These are phyloP conservation scores for Helogale parvula DNA, from an alignment of 2,113 vertebrate species.

Conservation along the genomic window DNA sequence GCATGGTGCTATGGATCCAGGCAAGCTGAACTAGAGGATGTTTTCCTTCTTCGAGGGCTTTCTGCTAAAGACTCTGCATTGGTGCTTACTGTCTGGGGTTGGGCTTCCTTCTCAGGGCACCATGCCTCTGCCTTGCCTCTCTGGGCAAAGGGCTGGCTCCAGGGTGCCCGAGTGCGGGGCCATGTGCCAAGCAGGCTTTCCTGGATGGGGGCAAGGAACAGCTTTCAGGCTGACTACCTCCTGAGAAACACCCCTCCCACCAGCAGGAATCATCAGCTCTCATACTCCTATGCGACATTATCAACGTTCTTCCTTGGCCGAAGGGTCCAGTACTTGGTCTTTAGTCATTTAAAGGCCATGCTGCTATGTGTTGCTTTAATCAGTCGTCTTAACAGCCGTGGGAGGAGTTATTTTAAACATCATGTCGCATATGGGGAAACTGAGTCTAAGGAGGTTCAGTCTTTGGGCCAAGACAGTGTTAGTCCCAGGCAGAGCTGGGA, in stretches of 20 bases:
- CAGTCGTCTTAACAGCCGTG: background rate
- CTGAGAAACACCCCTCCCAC: background rate
- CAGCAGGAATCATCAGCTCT: background rate
- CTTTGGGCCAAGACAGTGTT: background rate
- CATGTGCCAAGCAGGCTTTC: too few species aligned
- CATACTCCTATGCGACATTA: background rate
- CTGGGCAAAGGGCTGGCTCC: background rate
- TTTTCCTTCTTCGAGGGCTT: background rate
- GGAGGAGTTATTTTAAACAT: background rate
- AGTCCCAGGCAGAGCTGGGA: background rate
- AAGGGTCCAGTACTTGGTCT: background rate
- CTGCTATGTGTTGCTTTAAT: background rate
- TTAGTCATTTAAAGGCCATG: background rate
- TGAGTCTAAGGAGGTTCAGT: background rate
- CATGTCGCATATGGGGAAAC: background rate
- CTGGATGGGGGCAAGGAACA: background rate
- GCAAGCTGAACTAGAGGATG: background rate
- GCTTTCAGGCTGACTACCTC: background rate
- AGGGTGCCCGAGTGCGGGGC: rapidly evolving
- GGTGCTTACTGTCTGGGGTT: background rate
- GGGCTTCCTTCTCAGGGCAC: background rate
- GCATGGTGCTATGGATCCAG: background rate
- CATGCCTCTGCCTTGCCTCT: background rate
- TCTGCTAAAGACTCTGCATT: background rate
- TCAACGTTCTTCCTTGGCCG: background rate